A percentile compares a stretch with the other conserved stretches of the same genome.
Conservation (phyloP, 2,797 vertebrate genomes). For the Vireo griseus region DNA sequence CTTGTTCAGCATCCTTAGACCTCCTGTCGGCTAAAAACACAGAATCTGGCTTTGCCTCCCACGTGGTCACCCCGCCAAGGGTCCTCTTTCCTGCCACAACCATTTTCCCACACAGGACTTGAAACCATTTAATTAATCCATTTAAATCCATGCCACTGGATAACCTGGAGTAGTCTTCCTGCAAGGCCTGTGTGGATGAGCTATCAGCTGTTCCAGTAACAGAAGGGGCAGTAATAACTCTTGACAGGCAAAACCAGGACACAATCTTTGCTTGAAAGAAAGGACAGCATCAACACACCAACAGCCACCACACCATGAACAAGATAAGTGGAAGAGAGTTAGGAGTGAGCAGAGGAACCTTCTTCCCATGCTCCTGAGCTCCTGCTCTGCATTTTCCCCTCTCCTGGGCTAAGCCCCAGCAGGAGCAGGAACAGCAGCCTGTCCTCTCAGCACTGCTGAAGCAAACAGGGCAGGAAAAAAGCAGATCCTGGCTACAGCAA, state of each 20-base stretch:
- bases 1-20: neutral
- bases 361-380: accelerated
- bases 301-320: neutral
- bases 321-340: neutral
- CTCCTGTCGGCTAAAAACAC: neutral
- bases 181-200: neutral
- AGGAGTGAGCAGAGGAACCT: neutral
- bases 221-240: neutral
- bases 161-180: neutral
- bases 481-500: neutral
- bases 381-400: neutral
- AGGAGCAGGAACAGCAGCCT: neutral
- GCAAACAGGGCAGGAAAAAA: neutral
- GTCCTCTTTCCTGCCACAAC: neutral
- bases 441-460: neutral
- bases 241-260: neutral
- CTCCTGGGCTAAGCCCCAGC: neutral
- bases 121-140: slow-evolving; percentile 7
- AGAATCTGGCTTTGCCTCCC: neutral
- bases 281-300: neutral
- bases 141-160: neutral
- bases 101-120: neutral
- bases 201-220: neutral
- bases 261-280: neutral
- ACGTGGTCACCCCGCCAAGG: neutral